Evolutionary conservation across 1,140 invertebrate genomes (phyloP), one percentile per base, ranked within the genome.

Genomic region (Calycopis cecrops): DNA sequence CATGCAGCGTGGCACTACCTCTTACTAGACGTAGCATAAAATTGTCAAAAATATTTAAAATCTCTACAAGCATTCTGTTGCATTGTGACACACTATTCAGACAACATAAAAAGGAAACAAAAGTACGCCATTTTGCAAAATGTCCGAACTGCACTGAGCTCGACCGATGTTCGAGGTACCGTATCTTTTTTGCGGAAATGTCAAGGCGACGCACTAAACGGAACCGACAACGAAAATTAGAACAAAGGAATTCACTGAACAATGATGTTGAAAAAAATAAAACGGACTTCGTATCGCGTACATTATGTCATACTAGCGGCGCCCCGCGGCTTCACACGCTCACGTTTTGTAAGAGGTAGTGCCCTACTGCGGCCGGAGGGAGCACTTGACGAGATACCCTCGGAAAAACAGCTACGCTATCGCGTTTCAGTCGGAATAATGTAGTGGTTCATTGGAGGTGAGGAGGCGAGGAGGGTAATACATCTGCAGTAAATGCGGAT

Each of bases 241-340:
- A 44, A 44, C 40, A 44, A 44, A 14, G 40, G 14, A 16, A 18
- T 16, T 44, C 40, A 16, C 40, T 44, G 40, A 44, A 44, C 35
- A 10, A 37, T 9, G 40, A 16, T 44, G 40, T 16, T 44, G 40
- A 10, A 44, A 16, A 42, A 44, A 44, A 44, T 44, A 44, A 7
- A 44, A 28, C 40, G 40, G 35, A 37, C 35, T 9, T 9, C n/a
- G 35, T 44, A 28, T 6, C 21, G 40, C n/a, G 14, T 44, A 9
- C 16, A 17, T 16, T 16, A 44, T 12, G 40, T 44, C 9, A 16
- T 44, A 14, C n/a, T 12, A 12, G n/a, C 14, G 40, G n/a, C 14
- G 40, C 17, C 14, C 40, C 9, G 40, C 40, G 11, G n/a, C 14
- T 14, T 44, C 9, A 14, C 14, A 9, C 40, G 11, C 9, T 6